Conservation (phyloP, 2,113 vertebrate genomes). For the Alexandromys fortis region DNA sequence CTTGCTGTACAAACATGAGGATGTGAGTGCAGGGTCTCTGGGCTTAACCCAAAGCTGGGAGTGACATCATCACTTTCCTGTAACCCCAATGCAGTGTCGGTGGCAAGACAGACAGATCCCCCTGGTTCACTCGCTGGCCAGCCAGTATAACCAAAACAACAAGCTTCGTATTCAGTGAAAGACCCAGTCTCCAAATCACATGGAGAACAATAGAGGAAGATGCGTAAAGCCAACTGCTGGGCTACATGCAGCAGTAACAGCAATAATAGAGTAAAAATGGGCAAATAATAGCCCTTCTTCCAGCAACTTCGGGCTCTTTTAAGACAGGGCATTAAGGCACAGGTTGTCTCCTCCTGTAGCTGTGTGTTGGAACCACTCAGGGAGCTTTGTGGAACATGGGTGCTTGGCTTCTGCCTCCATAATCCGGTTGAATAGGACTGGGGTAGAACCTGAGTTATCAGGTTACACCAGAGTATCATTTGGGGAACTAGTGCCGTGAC, state of each 20-base stretch:
- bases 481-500: neutral
- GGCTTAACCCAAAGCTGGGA: neutral
- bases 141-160: neutral
- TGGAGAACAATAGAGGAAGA: neutral
- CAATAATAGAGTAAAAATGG: neutral
- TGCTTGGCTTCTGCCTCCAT: neutral
- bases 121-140: neutral
- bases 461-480: neutral
- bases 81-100: neutral
- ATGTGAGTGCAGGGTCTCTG: neutral
- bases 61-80: neutral
- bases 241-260: no score
- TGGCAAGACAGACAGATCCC: neutral
- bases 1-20: neutral
- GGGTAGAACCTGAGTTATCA: accelerated
- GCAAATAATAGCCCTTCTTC: neutral
- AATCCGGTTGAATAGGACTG: neutral
- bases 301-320: accelerated
- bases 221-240: no score
- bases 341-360: neutral
- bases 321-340: accelerated
- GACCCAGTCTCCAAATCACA: neutral
- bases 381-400: neutral
- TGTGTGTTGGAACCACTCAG: neutral
- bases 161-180: neutral